Conservation (phyloP, 1,140 invertebrate species). For the Nomia melanderi region DNA sequence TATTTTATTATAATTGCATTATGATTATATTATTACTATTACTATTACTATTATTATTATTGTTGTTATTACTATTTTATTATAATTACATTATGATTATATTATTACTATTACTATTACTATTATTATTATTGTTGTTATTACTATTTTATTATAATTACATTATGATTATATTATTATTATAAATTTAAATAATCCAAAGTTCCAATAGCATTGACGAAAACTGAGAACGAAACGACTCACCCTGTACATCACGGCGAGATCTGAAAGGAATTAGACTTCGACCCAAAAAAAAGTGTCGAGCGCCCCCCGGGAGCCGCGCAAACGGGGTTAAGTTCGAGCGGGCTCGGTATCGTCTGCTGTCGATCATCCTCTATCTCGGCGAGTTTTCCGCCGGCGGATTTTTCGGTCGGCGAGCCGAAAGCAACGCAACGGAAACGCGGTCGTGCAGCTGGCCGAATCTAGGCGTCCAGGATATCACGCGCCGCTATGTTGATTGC, state of each 20-base stretch:
- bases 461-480: conserved; percentile 48
- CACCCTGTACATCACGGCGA: background rate
- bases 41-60: too few relatives aligned
- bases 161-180: too few relatives aligned
- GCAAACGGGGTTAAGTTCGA: conserved; percentile 63
- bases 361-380: conserved; percentile 50
- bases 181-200: too few relatives aligned
- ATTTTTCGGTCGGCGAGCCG: conserved; percentile 26
- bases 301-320: background rate
- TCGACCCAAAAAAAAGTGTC: background rate
- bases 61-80: too few relatives aligned
- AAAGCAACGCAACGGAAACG: conserved; percentile 30
- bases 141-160: too few relatives aligned
- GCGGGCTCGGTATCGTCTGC: conserved; percentile 4
- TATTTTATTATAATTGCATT: too few relatives aligned
- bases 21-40: too few relatives aligned
- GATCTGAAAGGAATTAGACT: conserved; percentile 17
- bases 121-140: too few relatives aligned
- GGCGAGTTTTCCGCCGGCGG: conserved; percentile 22
- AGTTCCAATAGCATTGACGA: too few relatives aligned
- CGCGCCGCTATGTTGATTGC: conserved; percentile 36
- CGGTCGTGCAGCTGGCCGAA: conserved; percentile 63
- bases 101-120: too few relatives aligned
- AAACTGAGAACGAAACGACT: background rate
- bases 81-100: too few relatives aligned